These are phyloP conservation scores for Polymixis lichenea DNA, from an alignment of 2,888 invertebrate genomes.

Conservation along the genomic window DNA sequence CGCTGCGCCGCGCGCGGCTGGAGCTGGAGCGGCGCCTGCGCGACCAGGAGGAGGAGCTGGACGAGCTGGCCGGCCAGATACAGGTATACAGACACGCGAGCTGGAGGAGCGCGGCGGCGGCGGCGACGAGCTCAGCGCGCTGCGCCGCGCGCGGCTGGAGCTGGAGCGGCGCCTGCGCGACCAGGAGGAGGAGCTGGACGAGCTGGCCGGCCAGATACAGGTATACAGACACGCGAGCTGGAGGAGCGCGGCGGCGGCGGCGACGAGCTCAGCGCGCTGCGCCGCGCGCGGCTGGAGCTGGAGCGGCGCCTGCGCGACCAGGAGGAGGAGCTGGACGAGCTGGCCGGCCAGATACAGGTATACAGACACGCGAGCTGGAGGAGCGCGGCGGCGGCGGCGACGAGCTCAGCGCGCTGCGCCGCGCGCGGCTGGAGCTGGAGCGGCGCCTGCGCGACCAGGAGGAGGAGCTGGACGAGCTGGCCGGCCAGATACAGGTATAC, in stretches of 20 bases:
- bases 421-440: conserved; percentile 96
- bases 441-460: conserved; percentile 96
- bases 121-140: conserved; percentile 95
- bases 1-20: conserved; percentile 95
- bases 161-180: conserved; percentile 96
- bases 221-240: conserved; percentile 94
- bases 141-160: conserved; percentile 96
- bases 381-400: conserved; percentile 97
- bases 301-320: conserved; percentile 96
- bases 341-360: conserved; percentile 96
- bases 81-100: conserved; percentile 94
- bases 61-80: conserved; percentile 98
- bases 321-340: conserved; percentile 98
- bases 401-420: conserved; percentile 95
- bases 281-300: conserved; percentile 96
- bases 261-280: conserved; percentile 95
- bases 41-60: conserved; percentile 98
- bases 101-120: conserved; percentile 96
- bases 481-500: conserved; percentile 96
- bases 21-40: conserved; percentile 96
- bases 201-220: conserved; percentile 97
- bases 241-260: conserved; percentile 97
- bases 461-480: conserved; percentile 98
- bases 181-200: conserved; percentile 98
- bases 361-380: conserved; percentile 95